Evolutionary conservation across 1,140 invertebrate species (phyloP).

Genomic region (Colletes gigas): DNA sequence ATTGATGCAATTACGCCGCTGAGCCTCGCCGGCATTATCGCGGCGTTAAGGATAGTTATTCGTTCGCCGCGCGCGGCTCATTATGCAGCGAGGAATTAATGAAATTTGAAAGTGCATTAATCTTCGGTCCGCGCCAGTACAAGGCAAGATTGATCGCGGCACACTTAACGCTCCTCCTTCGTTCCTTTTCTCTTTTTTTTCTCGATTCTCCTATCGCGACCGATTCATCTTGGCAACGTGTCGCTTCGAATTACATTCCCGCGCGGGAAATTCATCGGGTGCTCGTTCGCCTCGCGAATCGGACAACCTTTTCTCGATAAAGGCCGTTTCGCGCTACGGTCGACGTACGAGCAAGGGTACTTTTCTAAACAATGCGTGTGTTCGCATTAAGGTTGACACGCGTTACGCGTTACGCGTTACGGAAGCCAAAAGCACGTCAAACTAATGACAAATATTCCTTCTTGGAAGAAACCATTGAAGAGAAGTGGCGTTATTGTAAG

Average conservation of each 20-base stretch:
- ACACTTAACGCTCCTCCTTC: constrained; percentile 39
- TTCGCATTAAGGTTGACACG: no score
- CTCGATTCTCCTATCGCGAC: constrained; percentile 14
- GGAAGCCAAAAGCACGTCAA: no score
- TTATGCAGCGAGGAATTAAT: constrained; percentile 64
- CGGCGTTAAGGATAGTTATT: constrained; percentile 63
- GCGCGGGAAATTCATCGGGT: not conserved
- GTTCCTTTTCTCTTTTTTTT: not conserved
- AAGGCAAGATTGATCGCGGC: constrained; percentile 57
- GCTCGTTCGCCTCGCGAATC: not conserved
- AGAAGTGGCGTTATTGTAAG: no score
- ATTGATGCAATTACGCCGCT: constrained; percentile 62
- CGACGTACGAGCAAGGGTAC: no score
- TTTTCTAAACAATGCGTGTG: no score
- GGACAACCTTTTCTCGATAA: not conserved
- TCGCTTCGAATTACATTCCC: constrained; percentile 17
- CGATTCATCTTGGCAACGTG: constrained; percentile 31
- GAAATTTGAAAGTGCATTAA: constrained; percentile 60
- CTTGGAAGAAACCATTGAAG: no score
- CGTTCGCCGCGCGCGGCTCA: constrained; percentile 53
- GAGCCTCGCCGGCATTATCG: constrained; percentile 54
- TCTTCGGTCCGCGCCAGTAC: constrained; percentile 38
- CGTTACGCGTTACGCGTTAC: no score
- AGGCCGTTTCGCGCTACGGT: no score
- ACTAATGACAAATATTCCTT: no score